These are phyloP conservation scores for Andrena haemorrhoa DNA, from an alignment of 2,888 invertebrate species.

Conservation along the genomic window DNA sequence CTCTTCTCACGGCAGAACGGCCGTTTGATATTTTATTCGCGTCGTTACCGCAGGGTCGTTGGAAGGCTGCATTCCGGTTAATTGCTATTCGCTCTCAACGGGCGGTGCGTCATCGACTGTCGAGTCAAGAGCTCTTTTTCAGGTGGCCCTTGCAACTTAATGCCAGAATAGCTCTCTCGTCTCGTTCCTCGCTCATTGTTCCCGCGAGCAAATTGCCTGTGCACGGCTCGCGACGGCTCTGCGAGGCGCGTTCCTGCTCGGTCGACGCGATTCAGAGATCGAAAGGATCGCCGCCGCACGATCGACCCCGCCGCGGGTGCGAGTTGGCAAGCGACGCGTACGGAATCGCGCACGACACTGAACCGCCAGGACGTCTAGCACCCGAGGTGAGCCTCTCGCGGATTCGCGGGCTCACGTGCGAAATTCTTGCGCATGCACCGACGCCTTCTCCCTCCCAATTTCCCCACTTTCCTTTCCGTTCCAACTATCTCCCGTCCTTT, in stretches of 20 bases:
- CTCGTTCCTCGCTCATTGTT: conserved; percentile 39
- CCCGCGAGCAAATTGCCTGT: conserved; percentile 6
- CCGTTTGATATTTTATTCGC: conserved; percentile 14
- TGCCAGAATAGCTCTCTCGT: background rate
- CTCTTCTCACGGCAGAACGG: background rate
- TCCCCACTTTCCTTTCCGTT: conserved; percentile 40
- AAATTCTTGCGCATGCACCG: conserved; percentile 82
- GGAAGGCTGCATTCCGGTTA: conserved; percentile 19
- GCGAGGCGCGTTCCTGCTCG: background rate
- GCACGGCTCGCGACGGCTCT: background rate
- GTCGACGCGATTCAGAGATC: conserved; percentile 9
- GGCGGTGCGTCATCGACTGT: conserved; percentile 6
- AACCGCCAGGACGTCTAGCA: conserved; percentile 78
- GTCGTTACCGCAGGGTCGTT: background rate
- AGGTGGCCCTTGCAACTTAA: background rate
- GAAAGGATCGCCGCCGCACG: conserved; percentile 31
- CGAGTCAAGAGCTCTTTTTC: conserved; percentile 9
- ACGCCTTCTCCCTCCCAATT: conserved; percentile 71
- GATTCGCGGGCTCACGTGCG: conserved; percentile 84
- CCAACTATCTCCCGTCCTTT: conserved; percentile 13
- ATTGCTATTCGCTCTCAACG: background rate
- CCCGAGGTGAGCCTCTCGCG: conserved; percentile 76
- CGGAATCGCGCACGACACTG: conserved; percentile 83
- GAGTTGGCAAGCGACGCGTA: conserved; percentile 74
- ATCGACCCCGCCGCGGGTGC: conserved; percentile 49